Base-by-base conservation (phyloP, 2,113 vertebrate species). In the Monopterus albus region DNA sequence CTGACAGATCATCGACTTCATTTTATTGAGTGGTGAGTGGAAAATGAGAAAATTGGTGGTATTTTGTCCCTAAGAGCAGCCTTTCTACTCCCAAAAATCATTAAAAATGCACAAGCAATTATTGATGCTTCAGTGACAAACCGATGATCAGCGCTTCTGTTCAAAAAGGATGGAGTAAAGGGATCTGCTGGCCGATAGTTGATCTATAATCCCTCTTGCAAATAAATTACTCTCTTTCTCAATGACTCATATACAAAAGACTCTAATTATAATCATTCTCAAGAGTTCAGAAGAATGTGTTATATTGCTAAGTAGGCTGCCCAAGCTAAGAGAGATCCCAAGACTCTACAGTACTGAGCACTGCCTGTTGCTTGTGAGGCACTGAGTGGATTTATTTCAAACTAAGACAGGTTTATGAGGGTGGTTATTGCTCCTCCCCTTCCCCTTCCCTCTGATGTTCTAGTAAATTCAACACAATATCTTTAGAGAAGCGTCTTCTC, bases 1-100 rank as follows among this genome's bases (percentile, higher is more conserved):
- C 55, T 60, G 57, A 56, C 56, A 26, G 53, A 71, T 69, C 58
- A 53, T 15, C 42, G 60, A 38, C 68, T 65, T 56, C 28, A 7
- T 43, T 68, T 72, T 78, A 52, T 72, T 40, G 72, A 72, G 68
- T 76, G 78, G 29, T 1, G 17, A 69, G 51, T 29, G 26, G 53
- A 53, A 87, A 85, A 86, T 85, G 18, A 73, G 78, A 52, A 87
- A 88, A 88, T 77, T 81, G 53, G 35, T 59, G 64, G 40, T 74
- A 14, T 72, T 74, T 72, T 49, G 45, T 74, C 50, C 25, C 36
- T 20, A 55, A 63, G 23, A 12, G 65, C 39, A n/a, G 33, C 20
- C 53, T 51, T 18, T 47, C 45, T 51, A 4, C 3, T 14, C 52
- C 25, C 26, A 70, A 50, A 28, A 38, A 31, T 17, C 13, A 20